Percentiles rank a stretch among this genome's conserved stretches.
These are phyloP conservation scores for Carapus acus DNA, from an alignment of 2,797 vertebrate species.

Conservation along the genomic window DNA sequence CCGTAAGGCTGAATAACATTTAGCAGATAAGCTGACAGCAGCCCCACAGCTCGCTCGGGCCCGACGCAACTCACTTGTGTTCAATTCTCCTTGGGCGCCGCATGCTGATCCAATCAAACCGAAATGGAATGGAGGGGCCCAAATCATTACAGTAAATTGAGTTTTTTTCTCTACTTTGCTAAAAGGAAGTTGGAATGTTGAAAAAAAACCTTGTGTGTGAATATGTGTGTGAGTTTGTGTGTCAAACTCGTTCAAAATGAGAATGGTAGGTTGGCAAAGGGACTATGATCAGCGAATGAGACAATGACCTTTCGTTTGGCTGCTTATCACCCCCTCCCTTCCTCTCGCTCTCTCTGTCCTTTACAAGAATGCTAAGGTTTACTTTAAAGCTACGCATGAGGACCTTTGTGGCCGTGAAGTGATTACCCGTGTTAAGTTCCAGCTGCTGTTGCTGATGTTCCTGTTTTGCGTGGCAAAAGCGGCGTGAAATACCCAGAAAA, in stretches of 20 bases:
- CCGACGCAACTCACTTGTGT: constrained; percentile 16
- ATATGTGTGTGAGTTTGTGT: not conserved
- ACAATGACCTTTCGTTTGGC: constrained; percentile 49
- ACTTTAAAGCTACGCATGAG: too few relatives aligned
- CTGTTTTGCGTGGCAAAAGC: too few relatives aligned
- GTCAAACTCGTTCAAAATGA: constrained; percentile 10
- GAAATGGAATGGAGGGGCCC: constrained; percentile 5
- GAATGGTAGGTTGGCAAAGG: constrained; percentile 36
- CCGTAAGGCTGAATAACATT: constrained; percentile 1
- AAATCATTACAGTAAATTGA: not conserved
- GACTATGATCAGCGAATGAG: constrained; percentile 48
- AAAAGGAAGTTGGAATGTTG: not conserved
- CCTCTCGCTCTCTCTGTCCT: not conserved
- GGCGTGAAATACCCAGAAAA: too few relatives aligned
- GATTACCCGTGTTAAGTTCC: too few relatives aligned
- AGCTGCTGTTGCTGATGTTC: too few relatives aligned
- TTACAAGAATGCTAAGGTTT: not conserved
- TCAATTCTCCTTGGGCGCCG: constrained; percentile 26
- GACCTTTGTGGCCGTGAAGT: too few relatives aligned
- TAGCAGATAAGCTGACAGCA: constrained; percentile 4
- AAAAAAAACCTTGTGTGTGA: not conserved
- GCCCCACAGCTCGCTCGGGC: constrained; percentile 5
- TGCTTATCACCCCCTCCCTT: constrained; percentile 29
- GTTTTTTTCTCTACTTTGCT: not conserved
- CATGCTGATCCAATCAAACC: constrained; percentile 21